Evolutionary conservation across 2,888 invertebrate species (phyloP).

Genomic region (Parnassius orleans): DNA sequence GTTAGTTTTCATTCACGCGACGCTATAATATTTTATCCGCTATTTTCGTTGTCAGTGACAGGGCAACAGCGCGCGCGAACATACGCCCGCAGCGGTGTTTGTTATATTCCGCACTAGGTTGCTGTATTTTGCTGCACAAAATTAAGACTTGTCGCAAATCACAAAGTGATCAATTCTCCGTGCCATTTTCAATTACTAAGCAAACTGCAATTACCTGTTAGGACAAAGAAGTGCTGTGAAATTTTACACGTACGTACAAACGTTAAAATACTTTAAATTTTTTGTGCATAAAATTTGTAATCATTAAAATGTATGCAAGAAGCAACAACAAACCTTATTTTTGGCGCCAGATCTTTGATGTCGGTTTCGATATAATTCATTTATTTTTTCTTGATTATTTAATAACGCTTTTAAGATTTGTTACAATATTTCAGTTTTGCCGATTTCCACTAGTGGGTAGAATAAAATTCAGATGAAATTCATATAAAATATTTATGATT

Average conservation of each 20-base stretch:
- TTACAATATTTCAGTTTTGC: neutral
- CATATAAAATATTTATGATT: neutral
- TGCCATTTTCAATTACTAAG: neutral
- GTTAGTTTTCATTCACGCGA: constrained; percentile 39
- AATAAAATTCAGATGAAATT: neutral
- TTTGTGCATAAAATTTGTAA: constrained; percentile 16
- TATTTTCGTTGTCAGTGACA: constrained; percentile 63
- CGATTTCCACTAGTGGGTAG: constrained; percentile 2
- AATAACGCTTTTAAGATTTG: neutral
- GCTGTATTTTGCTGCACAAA: constrained; percentile 1
- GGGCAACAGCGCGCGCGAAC: constrained; percentile 44
- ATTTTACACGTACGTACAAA: constrained; percentile 12
- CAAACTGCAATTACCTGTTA: neutral
- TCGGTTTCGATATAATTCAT: constrained; percentile 35
- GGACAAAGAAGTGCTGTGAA: neutral
- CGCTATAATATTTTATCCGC: constrained; percentile 43
- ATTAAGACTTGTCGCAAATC: constrained; percentile 1
- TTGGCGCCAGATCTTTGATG: constrained; percentile 58
- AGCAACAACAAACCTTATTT: constrained; percentile 52
- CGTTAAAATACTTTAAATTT: constrained; percentile 11
- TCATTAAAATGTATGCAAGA: constrained; percentile 28
- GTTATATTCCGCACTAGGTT: constrained; percentile 20
- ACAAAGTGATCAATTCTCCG: constrained; percentile 11
- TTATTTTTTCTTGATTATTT: neutral
- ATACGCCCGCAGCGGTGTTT: constrained; percentile 41